phyloP scores from a whole-genome alignment of 53 echinoderm and acorn worm species.

The Arbacia lixula region DNA sequence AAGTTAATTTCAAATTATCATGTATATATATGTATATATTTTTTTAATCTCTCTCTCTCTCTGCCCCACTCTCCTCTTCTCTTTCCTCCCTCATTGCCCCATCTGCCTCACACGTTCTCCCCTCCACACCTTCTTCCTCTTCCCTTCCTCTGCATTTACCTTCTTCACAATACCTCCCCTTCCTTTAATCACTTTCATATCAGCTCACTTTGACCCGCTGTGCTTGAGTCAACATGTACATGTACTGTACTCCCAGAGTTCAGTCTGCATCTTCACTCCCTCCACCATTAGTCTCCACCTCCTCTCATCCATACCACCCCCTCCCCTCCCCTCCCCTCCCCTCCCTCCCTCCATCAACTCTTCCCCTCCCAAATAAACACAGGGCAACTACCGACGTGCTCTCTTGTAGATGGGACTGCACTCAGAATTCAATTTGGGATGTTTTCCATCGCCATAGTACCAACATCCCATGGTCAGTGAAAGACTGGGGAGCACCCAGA shows the following conservation, averaged over 20 bases:
- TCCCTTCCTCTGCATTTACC: not conserved
- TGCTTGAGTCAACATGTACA: too few species aligned
- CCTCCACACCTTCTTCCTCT: not conserved
- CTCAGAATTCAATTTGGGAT: constrained; percentile 28
- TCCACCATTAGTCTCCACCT: not conserved
- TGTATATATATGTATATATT: too few species aligned
- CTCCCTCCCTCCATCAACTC: not conserved
- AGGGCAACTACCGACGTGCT: not conserved
- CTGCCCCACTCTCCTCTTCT: not conserved
- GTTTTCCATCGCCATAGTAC: too few species aligned
- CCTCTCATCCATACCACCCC: not conserved
- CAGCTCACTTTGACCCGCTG: not conserved
- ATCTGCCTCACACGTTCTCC: not conserved
- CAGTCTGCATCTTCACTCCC: not conserved
- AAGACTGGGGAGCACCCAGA: too few species aligned
- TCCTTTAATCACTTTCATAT: not conserved
- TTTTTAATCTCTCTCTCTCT: not conserved
- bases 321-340: not conserved
- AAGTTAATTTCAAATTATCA: too few species aligned
- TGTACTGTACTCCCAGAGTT: too few species aligned
- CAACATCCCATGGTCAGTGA: too few species aligned
- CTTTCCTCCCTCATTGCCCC: not conserved
- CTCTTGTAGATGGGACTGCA: not conserved
- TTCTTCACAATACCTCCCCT: not conserved
- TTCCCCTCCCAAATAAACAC: constrained; percentile 27